Percentiles rank a stretch among this genome's conserved stretches.
Evolutionary conservation across 2,113 vertebrate genomes (phyloP).

Genomic region (Lagopus leucura): DNA sequence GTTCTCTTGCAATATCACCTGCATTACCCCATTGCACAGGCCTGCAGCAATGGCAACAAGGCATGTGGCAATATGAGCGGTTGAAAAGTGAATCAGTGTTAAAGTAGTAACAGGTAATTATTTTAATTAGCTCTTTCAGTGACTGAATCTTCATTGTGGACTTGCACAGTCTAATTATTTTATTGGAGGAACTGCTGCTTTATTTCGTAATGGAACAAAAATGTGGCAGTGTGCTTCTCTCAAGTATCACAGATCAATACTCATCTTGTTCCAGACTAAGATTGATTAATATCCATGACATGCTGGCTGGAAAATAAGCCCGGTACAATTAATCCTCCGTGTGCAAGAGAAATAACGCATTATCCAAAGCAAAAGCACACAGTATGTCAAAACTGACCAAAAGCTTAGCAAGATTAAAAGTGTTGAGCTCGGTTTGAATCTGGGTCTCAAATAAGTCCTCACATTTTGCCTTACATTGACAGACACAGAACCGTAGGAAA

Average conservation of each 20-base stretch:
- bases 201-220: neutral
- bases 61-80: neutral
- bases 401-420: neutral
- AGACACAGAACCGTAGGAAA: neutral
- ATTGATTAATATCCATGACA: slow-evolving; percentile 50
- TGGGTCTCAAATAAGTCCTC: neutral
- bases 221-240: neutral
- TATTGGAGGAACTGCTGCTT: neutral
- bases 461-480: neutral
- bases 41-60: neutral
- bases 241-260: slow-evolving; percentile 56
- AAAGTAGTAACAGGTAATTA: slow-evolving; percentile 32
- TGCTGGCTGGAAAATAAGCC: slow-evolving; percentile 26
- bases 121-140: slow-evolving; percentile 16
- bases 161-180: slow-evolving; percentile 12
- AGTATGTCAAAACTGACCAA: neutral
- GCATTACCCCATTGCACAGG: neutral
- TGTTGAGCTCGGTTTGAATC: neutral
- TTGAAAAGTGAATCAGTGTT: slow-evolving; percentile 10
- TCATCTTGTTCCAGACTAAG: slow-evolving; percentile 30
- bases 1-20: accelerated
- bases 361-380: slow-evolving; percentile 10
- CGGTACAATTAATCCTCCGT: neutral
- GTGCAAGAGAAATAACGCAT: slow-evolving; percentile 32
- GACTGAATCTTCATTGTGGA: slow-evolving; percentile 24